Percentiles rank a stretch among this genome's conserved stretches.
Conservation (phyloP, 2,888 invertebrate species). For the Tenthredo distinguenda region DNA sequence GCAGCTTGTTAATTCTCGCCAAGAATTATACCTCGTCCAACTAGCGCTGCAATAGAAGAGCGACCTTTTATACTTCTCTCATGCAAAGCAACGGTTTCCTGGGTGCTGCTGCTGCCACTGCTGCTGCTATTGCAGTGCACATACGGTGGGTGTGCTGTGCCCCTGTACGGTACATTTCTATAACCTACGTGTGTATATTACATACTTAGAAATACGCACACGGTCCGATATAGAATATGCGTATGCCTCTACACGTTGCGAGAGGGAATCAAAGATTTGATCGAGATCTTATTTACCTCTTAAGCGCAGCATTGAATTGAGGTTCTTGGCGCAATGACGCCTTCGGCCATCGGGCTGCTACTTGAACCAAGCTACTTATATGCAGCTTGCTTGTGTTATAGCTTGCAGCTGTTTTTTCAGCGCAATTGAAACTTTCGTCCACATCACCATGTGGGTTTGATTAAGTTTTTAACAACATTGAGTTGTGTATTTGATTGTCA, state of each 20-base stretch:
- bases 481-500: background rate
- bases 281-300: conserved; percentile 27
- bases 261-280: conserved; percentile 22
- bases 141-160: background rate
- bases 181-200: background rate
- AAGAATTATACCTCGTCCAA: background rate
- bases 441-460: background rate
- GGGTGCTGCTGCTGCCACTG: conserved; percentile 36
- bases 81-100: conserved; percentile 36
- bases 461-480: background rate
- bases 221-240: background rate
- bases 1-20: conserved; percentile 36
- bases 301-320: background rate
- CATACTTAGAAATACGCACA: background rate
- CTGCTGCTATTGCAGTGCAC: conserved; percentile 42
- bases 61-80: conserved; percentile 62
- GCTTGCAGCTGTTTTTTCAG: background rate
- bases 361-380: background rate
- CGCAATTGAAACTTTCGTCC: background rate
- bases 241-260: background rate
- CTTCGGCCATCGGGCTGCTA: conserved; percentile 1
- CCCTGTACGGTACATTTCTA: background rate
- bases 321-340: conserved; percentile 21
- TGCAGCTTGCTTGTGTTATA: background rate
- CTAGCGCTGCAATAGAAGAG: conserved; percentile 59